Evolutionary conservation across 1,140 invertebrate species (phyloP).

Genomic region (Nasonia longicornis): DNA sequence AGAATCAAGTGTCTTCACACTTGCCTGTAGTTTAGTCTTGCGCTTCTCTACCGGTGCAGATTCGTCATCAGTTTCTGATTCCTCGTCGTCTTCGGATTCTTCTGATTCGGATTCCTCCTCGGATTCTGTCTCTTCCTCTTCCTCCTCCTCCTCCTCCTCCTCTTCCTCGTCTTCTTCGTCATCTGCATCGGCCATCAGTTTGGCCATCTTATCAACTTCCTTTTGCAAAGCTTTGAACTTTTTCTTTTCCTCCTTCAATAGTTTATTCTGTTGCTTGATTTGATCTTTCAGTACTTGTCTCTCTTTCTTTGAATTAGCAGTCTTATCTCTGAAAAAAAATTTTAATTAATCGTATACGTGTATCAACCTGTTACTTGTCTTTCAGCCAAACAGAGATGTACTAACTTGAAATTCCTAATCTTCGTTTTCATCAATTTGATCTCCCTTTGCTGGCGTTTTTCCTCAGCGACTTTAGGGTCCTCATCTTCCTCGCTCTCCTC

Average conservation of each 20-base stretch:
- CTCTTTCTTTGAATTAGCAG: slow-evolving; percentile 82
- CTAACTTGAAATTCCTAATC: slow-evolving; percentile 78
- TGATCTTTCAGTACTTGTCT: slow-evolving; percentile 81
- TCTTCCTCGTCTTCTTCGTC: slow-evolving; percentile 74
- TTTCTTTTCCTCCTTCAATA: slow-evolving; percentile 80
- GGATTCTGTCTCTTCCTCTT: slow-evolving; percentile 72
- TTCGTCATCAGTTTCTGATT: slow-evolving; percentile 74
- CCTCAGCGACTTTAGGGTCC: slow-evolving; percentile 69
- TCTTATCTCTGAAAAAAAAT: slow-evolving; percentile 72
- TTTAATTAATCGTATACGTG: background rate
- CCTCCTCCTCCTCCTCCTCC: slow-evolving; percentile 72
- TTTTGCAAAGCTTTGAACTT: slow-evolving; percentile 84
- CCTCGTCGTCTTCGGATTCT: slow-evolving; percentile 73
- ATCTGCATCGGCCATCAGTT: slow-evolving; percentile 82
- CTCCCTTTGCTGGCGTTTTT: slow-evolving; percentile 76
- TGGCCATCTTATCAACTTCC: slow-evolving; percentile 90
- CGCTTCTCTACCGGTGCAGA: slow-evolving; percentile 66
- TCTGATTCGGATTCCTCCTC: slow-evolving; percentile 76
- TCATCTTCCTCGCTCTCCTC: slow-evolving; percentile 78
- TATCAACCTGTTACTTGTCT: background rate
- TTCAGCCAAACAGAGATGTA: slow-evolving; percentile 21
- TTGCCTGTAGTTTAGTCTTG: slow-evolving; percentile 60
- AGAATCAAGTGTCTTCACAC: slow-evolving; percentile 2
- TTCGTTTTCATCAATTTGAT: slow-evolving; percentile 82
- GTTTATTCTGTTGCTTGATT: slow-evolving; percentile 82